Conservation (phyloP, 1,140 invertebrate species). For the Leptoteleia sp. region DNA sequence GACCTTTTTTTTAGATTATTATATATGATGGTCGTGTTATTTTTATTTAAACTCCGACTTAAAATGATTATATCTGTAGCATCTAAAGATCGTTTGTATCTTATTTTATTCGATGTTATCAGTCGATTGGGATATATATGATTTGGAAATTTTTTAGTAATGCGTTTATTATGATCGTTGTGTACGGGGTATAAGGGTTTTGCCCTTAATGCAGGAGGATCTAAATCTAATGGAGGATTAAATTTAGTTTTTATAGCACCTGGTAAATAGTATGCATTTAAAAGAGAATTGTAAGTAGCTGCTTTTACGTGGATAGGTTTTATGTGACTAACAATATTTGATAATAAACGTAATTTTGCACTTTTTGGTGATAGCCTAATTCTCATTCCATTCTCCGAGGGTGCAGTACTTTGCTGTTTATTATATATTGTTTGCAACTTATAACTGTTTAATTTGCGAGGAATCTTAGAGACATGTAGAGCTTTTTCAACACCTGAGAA, state of each 20-base stretch:
- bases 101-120: slow-evolving; percentile 19
- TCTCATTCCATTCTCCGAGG: slow-evolving; percentile 27
- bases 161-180: slow-evolving; percentile 9
- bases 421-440: slow-evolving; percentile 3
- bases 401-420: slow-evolving; percentile 24
- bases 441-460: slow-evolving; percentile 22
- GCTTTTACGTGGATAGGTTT: slow-evolving; percentile 6
- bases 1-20: slow-evolving; percentile 1
- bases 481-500: slow-evolving; percentile 8
- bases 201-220: slow-evolving; percentile 4
- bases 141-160: not conserved
- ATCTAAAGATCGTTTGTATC: slow-evolving; percentile 46
- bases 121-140: slow-evolving; percentile 7
- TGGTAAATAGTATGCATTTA: slow-evolving; percentile 44
- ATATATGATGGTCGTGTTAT: slow-evolving; percentile 3
- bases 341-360: not conserved
- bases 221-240: slow-evolving; percentile 11
- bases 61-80: slow-evolving; percentile 15
- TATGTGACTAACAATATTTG: slow-evolving; percentile 14
- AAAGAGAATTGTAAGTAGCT: slow-evolving; percentile 36
- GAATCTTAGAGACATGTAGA: slow-evolving; percentile 4
- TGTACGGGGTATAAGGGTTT: slow-evolving; percentile 36
- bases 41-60: slow-evolving; percentile 16
- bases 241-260: slow-evolving; percentile 28
- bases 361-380: slow-evolving; percentile 45